Evolutionary conservation across 2,797 vertebrate species (phyloP).

Genomic region (Poeciliopsis paucimaculata): DNA sequence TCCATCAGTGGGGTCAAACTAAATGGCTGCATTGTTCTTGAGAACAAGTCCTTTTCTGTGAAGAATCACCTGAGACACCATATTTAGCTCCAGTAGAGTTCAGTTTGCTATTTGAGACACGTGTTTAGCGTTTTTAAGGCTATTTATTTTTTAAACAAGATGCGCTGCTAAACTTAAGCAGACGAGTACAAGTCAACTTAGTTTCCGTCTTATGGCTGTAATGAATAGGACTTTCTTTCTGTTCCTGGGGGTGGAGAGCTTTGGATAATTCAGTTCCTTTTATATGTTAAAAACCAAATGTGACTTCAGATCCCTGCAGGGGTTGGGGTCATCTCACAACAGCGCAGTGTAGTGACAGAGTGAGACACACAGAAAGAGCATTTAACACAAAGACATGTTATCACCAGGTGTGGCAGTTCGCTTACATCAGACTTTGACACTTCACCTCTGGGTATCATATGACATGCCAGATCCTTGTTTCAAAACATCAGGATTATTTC

Average conservation of each 20-base stretch:
- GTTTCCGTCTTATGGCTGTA: not conserved
- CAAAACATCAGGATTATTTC: not conserved
- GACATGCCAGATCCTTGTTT: not conserved
- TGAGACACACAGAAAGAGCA: constrained; percentile 15
- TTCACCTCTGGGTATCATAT: not conserved
- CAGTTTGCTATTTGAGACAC: not conserved
- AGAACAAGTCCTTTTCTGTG: not conserved
- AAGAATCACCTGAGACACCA: not conserved
- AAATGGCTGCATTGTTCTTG: not conserved
- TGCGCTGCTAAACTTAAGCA: not conserved
- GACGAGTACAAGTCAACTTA: too few species aligned
- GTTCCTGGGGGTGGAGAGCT: not conserved
- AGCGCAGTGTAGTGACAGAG: not conserved
- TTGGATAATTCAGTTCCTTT: not conserved
- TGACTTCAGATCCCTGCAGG: constrained; percentile 1
- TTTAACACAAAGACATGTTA: constrained; percentile 18
- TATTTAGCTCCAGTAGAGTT: not conserved
- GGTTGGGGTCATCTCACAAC: not conserved
- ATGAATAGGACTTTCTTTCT: not conserved
- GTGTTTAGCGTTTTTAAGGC: not conserved
- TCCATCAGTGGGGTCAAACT: constrained; percentile 2
- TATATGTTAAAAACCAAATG: not conserved
- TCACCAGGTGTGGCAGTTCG: constrained; percentile 23
- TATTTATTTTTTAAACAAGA: not conserved
- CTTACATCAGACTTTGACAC: constrained; percentile 34